These are phyloP conservation scores for Tenualosa thibaudeaui DNA, from an alignment of 2,797 vertebrate genomes.

Conservation along the genomic window DNA sequence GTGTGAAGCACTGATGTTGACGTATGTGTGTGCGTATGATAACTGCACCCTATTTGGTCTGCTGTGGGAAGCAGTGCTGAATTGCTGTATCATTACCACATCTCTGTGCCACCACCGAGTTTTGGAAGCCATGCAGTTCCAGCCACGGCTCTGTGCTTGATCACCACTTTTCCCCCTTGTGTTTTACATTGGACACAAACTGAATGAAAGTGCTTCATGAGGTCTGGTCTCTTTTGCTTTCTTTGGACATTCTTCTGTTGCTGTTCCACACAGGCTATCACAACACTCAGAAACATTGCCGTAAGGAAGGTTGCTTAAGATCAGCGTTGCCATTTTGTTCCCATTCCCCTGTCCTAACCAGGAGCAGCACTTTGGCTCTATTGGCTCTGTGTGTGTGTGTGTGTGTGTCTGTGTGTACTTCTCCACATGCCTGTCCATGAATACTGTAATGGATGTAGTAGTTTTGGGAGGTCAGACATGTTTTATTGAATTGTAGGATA, in stretches of 20 bases:
- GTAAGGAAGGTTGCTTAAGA: neutral
- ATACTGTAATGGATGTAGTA: neutral
- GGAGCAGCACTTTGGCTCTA: neutral
- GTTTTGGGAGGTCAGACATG: neutral
- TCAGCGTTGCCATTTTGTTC: neutral
- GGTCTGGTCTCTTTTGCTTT: neutral
- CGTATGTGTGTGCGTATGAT: neutral
- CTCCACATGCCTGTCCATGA: neutral
- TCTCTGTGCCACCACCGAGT: neutral
- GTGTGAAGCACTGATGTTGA: neutral
- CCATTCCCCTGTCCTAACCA: neutral
- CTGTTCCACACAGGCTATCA: neutral
- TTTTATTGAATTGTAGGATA: neutral
- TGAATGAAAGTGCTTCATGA: neutral
- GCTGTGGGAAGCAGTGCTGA: neutral
- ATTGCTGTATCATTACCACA: neutral
- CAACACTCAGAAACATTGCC: neutral
- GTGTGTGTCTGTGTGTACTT: slow-evolving; percentile 22
- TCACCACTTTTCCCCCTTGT: too few species aligned
- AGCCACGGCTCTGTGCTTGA: too few species aligned
- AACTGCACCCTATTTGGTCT: slow-evolving; percentile 23
- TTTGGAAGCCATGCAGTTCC: neutral
- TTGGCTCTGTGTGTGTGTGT: neutral
- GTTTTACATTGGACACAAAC: neutral
- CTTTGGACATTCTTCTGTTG: neutral